Percentiles rank a stretch among this genome's conserved stretches.
These are phyloP conservation scores for Dicranocentrus wangi DNA, from an alignment of 2,888 invertebrate genomes.

Conservation along the genomic window DNA sequence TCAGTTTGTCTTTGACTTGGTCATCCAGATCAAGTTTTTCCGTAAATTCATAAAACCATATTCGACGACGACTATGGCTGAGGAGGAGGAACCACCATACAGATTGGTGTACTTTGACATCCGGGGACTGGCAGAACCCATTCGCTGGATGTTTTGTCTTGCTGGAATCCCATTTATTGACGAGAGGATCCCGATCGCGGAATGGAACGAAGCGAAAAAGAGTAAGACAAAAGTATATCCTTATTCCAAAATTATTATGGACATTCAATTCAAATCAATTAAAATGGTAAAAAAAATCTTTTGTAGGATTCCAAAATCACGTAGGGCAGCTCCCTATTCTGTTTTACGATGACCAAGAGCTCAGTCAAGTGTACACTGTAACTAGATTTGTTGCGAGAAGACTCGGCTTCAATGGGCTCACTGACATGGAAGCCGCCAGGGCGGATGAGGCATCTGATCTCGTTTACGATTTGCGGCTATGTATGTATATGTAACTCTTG, in stretches of 20 bases:
- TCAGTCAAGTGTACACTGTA: slow-evolving; percentile 51
- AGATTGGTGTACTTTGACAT: slow-evolving; percentile 57
- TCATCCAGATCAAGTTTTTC: no score
- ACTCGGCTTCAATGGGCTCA: slow-evolving; percentile 52
- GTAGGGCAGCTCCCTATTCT: slow-evolving; percentile 59
- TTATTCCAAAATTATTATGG: no score
- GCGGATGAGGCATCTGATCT: slow-evolving; percentile 59
- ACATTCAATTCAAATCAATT: neutral
- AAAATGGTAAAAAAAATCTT: neutral
- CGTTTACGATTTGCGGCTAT: slow-evolving; percentile 52
- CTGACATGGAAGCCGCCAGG: slow-evolving; percentile 50
- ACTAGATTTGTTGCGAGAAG: slow-evolving; percentile 51
- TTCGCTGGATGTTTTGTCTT: slow-evolving; percentile 55
- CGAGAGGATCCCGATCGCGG: slow-evolving; percentile 45
- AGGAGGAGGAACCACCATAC: slow-evolving; percentile 39
- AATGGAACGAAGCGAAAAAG: slow-evolving; percentile 44
- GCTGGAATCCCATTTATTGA: slow-evolving; percentile 52
- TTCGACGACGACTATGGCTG: neutral
- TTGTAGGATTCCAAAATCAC: slow-evolving; percentile 40
- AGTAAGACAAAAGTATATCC: slow-evolving; percentile 32
- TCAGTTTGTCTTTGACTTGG: no score
- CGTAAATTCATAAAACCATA: no score
- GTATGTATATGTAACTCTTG: slow-evolving; percentile 12
- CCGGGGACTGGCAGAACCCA: slow-evolving; percentile 49
- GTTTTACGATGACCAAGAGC: slow-evolving; percentile 48